phyloP scores from a whole-genome alignment of 2,888 invertebrate genomes.

The Harpalus rubripes region DNA sequence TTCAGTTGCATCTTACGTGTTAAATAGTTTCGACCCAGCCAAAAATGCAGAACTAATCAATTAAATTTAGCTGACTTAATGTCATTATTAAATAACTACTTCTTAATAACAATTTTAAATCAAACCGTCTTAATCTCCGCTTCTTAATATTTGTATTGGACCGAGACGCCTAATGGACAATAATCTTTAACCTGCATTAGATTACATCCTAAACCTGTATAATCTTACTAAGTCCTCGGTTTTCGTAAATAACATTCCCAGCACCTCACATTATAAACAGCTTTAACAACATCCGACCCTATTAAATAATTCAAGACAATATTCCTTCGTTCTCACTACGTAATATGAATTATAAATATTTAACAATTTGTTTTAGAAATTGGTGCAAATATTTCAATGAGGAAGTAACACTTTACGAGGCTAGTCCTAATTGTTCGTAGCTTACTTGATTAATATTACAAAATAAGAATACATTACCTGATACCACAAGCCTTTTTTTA shows the following conservation, averaged over 20 bases:
- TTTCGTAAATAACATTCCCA: constrained; percentile 8
- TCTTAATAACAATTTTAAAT: background rate
- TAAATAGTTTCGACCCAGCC: no score
- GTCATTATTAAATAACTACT: background rate
- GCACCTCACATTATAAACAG: background rate
- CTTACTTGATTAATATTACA: no score
- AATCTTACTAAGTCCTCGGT: background rate
- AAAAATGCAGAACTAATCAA: no score
- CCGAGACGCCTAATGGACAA: background rate
- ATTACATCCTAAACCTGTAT: constrained; percentile 9
- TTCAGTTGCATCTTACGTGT: no score
- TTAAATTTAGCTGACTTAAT: no score
- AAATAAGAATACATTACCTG: no score
- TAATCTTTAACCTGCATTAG: constrained; percentile 25
- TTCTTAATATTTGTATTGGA: background rate
- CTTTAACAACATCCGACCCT: background rate
- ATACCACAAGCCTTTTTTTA: no score
- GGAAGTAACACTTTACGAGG: no score
- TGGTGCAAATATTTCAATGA: no score
- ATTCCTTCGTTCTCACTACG: background rate
- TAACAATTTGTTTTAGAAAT: no score
- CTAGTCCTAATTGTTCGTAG: no score
- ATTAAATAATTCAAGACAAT: background rate
- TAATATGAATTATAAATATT: no score
- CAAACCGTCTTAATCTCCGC: background rate